phyloP scores from a whole-genome alignment of 2,888 invertebrate species.

The Noctua janthe region DNA sequence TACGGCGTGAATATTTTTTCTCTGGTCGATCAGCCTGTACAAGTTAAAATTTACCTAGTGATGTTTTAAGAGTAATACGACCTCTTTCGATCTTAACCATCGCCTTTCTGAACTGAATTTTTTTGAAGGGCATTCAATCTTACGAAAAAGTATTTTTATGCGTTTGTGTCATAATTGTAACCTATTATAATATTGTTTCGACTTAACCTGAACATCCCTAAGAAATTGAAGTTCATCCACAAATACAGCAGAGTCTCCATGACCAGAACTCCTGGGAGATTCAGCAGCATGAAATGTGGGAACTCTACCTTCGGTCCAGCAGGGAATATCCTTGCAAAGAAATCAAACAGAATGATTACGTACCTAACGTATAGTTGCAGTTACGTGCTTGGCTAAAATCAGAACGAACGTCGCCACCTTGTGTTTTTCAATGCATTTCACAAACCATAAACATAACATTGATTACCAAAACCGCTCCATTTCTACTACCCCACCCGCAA shows the following conservation, averaged over 20 bases:
- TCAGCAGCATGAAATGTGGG: constrained; percentile 81
- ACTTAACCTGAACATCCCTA: constrained; percentile 83
- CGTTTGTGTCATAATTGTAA: neutral
- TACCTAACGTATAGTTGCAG: neutral
- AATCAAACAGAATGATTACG: neutral
- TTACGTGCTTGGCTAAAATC: neutral
- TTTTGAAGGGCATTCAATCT: neutral
- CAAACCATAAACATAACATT: neutral
- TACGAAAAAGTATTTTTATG: neutral
- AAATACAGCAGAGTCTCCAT: constrained; percentile 81
- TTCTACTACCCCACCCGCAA: neutral
- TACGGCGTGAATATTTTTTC: neutral
- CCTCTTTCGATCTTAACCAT: neutral
- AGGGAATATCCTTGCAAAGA: constrained; percentile 76
- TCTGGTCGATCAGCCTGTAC: neutral
- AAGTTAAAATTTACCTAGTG: no score
- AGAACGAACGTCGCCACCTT: neutral
- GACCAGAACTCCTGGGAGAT: constrained; percentile 80
- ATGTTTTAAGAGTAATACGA: neutral
- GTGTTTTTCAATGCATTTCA: neutral
- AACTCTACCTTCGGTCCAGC: constrained; percentile 79
- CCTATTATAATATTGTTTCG: neutral
- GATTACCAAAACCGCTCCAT: neutral
- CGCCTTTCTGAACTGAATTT: neutral
- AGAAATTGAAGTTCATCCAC: constrained; percentile 84